These are phyloP conservation scores for Osmoderma eremita DNA, from an alignment of 2,888 invertebrate genomes.

Conservation along the genomic window DNA sequence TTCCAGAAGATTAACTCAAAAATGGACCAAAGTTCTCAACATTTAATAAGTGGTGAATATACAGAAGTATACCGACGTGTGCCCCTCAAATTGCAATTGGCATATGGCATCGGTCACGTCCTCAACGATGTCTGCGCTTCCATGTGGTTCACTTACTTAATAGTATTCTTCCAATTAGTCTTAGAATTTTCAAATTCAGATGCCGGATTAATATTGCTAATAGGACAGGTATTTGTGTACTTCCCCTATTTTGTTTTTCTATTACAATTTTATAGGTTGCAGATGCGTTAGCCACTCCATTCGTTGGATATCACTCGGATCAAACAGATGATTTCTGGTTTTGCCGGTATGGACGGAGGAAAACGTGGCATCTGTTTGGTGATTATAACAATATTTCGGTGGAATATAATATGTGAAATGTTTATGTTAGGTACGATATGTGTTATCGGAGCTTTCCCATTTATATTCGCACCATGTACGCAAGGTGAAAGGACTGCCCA, in stretches of 20 bases:
- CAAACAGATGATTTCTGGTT: conserved; percentile 73
- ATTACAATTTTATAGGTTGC: conserved; percentile 66
- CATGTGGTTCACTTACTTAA: conserved; percentile 94
- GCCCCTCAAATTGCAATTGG: conserved; percentile 64
- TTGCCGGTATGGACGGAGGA: conserved; percentile 81
- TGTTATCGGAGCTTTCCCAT: conserved; percentile 83
- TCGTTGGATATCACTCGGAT: conserved; percentile 88
- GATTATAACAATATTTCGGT: conserved; percentile 56
- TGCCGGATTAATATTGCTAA: conserved; percentile 75
- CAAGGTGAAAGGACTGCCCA: conserved; percentile 77
- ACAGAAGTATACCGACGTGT: conserved; percentile 65
- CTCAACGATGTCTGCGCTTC: conserved; percentile 93
- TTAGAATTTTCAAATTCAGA: conserved; percentile 69
- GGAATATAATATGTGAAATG: conserved; percentile 34
- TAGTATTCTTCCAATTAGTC: conserved; percentile 81
- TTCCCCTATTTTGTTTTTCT: conserved; percentile 66
- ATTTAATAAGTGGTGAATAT: conserved; percentile 61
- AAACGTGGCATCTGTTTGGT: conserved; percentile 92
- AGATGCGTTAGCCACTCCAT: conserved; percentile 89
- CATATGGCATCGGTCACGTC: conserved; percentile 85
- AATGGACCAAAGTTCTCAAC: conserved; percentile 52
- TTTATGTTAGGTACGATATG: conserved; percentile 74
- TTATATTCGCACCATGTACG: conserved; percentile 84
- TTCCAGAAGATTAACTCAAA: not conserved
- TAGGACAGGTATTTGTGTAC: conserved; percentile 78